Evolutionary conservation across 2,888 invertebrate genomes (phyloP).

Genomic region (Conomelus anceps): DNA sequence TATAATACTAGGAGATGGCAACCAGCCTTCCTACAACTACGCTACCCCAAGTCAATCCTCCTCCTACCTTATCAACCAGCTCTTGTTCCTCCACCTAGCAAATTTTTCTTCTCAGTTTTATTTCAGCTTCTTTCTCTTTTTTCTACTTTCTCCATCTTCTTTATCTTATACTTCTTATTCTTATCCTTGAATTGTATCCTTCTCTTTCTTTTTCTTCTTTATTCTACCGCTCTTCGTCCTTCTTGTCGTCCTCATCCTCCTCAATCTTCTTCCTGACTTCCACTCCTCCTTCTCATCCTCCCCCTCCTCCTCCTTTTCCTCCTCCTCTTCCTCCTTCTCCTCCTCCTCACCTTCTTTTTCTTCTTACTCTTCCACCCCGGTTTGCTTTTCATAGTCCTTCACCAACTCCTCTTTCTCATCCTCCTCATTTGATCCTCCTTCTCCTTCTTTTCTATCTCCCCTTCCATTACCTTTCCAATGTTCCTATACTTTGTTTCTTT

Average conservation of each 20-base stretch:
- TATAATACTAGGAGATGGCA: conserved; percentile 22
- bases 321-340: background rate
- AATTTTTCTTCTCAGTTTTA: background rate
- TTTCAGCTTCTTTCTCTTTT: background rate
- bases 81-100: no score
- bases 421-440: no score
- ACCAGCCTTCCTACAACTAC: no score
- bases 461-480: background rate
- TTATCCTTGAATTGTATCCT: background rate
- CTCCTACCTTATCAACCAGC: no score
- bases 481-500: background rate
- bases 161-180: background rate
- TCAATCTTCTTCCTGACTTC: background rate
- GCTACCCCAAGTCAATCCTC: no score
- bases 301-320: background rate
- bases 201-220: background rate
- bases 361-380: background rate
- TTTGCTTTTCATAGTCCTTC: background rate
- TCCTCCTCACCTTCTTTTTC: background rate
- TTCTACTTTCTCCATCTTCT: background rate
- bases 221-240: background rate
- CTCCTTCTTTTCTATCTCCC: no score
- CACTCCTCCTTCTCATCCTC: background rate
- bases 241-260: background rate
- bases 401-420: no score